Evolutionary conservation across 2,888 invertebrate species (phyloP), one percentile per base, ranked within the genome.

Genomic region (Hypselothyrea guttata): DNA sequence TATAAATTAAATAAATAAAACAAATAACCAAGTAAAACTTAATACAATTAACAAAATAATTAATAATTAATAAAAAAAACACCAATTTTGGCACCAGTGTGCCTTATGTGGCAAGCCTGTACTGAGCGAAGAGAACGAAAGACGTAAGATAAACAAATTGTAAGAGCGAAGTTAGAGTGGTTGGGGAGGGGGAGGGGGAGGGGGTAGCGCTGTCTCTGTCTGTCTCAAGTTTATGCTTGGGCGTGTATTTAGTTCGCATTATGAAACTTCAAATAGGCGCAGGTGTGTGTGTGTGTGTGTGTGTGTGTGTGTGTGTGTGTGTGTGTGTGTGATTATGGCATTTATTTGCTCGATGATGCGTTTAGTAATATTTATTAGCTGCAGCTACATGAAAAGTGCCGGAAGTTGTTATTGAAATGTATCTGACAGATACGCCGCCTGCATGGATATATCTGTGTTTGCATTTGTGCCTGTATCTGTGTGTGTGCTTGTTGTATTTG

Each of bases 171-270:
- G n/a, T n/a, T n/a, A n/a, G n/a, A n/a, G n/a, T n/a, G n/a, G n/a
- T n/a, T n/a, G n/a, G n/a, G n/a, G n/a, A n/a, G n/a, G n/a, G n/a
- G n/a, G n/a, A n/a, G n/a, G n/a, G n/a, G n/a, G n/a, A n/a, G n/a
- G n/a, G n/a, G n/a, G n/a, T n/a, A n/a, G n/a, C n/a, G n/a, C n/a
- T n/a, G n/a, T n/a, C n/a, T n/a, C 38, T 49, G 44, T 38, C 42
- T 57, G 33, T 68, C 55, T 62, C 58, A 62, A 58, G 49, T 71
- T 73, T 69, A 55, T 34, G 74, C 62, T 16, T 53, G 75, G 75
- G 71, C 75, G 75, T 71, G 71, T 75, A 75, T 75, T 65, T 60
- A 71, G 71, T 60, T 65, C 33, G 71, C 71, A 75, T 71, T 75
- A 71, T 75, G 65, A 71, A 51, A 59, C 53, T 51, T 46, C 27